Evolutionary conservation across 2,113 vertebrate species (phyloP).

Genomic region (Heterochromis multidens): DNA sequence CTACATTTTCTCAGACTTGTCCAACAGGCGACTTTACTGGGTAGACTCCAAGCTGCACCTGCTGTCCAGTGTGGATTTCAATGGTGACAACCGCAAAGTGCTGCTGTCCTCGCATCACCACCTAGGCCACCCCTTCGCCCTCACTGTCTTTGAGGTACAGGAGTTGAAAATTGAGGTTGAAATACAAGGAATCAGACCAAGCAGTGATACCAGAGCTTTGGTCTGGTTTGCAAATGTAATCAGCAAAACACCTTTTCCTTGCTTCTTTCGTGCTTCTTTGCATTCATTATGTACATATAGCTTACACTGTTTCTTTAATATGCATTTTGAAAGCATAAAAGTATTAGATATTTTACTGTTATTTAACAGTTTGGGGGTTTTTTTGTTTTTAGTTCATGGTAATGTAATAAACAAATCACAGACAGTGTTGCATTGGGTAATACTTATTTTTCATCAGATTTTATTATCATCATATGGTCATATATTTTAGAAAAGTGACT

Average conservation of each 20-base stretch:
- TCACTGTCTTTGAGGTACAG: slow-evolving; percentile 95
- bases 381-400: background rate
- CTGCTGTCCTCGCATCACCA: slow-evolving; percentile 87
- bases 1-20: slow-evolving; percentile 81
- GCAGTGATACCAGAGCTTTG: background rate
- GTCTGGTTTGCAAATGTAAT: background rate
- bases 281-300: no score
- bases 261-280: no score
- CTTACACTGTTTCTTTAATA: background rate
- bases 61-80: slow-evolving; percentile 94
- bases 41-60: slow-evolving; percentile 97
- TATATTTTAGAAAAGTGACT: background rate
- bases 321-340: background rate
- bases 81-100: slow-evolving; percentile 88
- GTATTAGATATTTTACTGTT: no score
- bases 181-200: background rate
- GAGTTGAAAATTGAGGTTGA: background rate
- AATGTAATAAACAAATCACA: background rate
- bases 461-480: background rate
- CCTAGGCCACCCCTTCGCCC: slow-evolving; percentile 91
- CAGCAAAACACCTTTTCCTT: background rate
- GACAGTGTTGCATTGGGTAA: no score
- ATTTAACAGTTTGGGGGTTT: no score
- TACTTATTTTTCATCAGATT: background rate
- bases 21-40: slow-evolving; percentile 94